Base-by-base conservation (phyloP, 2,888 invertebrate genomes). In the Strigamia crassipes region DNA sequence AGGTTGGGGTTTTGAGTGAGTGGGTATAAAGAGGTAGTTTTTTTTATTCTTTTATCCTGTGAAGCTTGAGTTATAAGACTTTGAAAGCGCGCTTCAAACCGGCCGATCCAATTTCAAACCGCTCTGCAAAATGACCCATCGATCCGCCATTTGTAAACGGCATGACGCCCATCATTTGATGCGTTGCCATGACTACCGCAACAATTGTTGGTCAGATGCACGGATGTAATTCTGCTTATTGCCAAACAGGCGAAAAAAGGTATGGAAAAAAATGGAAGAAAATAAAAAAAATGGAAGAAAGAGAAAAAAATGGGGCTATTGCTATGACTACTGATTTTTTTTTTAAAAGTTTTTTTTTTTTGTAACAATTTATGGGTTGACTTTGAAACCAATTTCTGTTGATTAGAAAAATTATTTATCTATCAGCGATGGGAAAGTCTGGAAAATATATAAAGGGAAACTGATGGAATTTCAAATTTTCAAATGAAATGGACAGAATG, bases 51-150 rank as follows among this genome's bases (percentile, higher is more conserved):
- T 51, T 51, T 51, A 51, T 51, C 51, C 51, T 13, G 51, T 51
- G 51, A 51, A 51, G 51, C 51, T 51, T 51, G 51, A 51, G 51
- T 51, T 51, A 51, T 51, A 51, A 51, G 51, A 51, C 51, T 51
- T 51, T 51, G 51, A 51, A 51, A 51, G 51, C 51, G n/a, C 51
- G 51, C 51, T 51, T 51, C 51, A 51, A 51, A 51, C 51, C 51
- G 51, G 51, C 51, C 51, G 51, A 51, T 51, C 51, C 51, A 51
- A 51, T 51, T 51, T 51, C 51, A 51, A 51, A 51, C 51, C 51
- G 51, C 51, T 51, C 51, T 51, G 51, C 51, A 51, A 51, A 51
- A 51, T 51, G 51, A 51, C 51, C 51, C 51, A 51, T 51, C 51
- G 51, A 51, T 51, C 51, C 51, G 51, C 51, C 51, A 51, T 51